Percentiles rank a stretch among this genome's conserved stretches.
Conservation (phyloP, 2,888 invertebrate species). For the Lepidocyrtoides sp. region DNA sequence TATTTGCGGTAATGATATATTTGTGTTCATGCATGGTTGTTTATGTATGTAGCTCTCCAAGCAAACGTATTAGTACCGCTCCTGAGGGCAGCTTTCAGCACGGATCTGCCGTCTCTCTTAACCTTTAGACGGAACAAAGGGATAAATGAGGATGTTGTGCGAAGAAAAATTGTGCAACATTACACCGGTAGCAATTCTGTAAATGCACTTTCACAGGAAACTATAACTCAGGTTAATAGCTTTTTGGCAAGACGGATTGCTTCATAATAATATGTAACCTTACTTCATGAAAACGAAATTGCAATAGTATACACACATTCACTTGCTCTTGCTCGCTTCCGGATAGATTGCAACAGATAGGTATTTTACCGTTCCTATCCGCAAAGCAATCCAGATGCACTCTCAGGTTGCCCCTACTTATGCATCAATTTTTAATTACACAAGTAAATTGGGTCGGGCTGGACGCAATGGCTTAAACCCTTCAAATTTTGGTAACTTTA, state of each 20-base stretch:
- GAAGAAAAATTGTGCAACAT: constrained; percentile 60
- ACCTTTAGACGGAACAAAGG: constrained; percentile 40
- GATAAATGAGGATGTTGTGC: background rate
- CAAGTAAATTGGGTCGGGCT: constrained; percentile 58
- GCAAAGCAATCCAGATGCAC: constrained; percentile 80
- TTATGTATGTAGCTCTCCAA: constrained; percentile 21
- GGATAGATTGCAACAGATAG: constrained; percentile 82
- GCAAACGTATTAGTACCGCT: constrained; percentile 41
- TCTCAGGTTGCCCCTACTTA: constrained; percentile 82
- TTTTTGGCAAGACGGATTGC: background rate
- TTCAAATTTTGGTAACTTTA: constrained; percentile 59
- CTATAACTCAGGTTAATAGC: background rate
- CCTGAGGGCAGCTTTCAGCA: constrained; percentile 28
- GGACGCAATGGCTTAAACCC: constrained; percentile 53
- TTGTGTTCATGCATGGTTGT: too few species aligned
- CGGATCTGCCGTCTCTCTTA: constrained; percentile 59
- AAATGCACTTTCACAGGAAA: constrained; percentile 23
- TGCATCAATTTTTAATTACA: constrained; percentile 71
- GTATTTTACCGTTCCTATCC: constrained; percentile 79
- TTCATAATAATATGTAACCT: background rate
- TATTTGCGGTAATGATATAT: too few species aligned
- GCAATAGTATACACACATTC: too few species aligned
- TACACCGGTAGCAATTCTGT: constrained; percentile 60
- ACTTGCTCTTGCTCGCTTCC: background rate
- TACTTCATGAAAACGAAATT: background rate